Conservation (phyloP, 1,140 invertebrate genomes). For the Drosophila mayri region DNA sequence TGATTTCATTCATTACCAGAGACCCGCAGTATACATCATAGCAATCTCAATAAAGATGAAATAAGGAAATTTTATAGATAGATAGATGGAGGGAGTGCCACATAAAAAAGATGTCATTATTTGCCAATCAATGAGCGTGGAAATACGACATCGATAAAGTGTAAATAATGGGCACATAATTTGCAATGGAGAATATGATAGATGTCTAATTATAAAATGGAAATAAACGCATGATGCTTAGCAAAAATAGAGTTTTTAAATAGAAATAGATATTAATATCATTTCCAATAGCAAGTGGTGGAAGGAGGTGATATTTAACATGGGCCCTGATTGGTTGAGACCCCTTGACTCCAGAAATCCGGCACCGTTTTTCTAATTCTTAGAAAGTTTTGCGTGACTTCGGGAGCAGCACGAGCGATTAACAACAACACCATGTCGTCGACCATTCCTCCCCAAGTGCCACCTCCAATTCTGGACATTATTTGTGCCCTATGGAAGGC, state of each 20-base stretch:
- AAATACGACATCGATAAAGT: slow-evolving; percentile 32
- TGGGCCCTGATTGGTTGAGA: neutral
- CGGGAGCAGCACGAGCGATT: slow-evolving; percentile 62
- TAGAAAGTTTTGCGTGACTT: slow-evolving; percentile 36
- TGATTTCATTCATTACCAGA: slow-evolving; percentile 14
- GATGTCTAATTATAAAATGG: slow-evolving; percentile 16
- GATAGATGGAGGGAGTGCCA: slow-evolving; percentile 15
- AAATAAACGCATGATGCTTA: slow-evolving; percentile 1
- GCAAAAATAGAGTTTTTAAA: slow-evolving; percentile 8
- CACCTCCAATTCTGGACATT: slow-evolving; percentile 15
- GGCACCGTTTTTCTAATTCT: neutral
- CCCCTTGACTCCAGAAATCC: neutral
- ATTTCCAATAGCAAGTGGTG: neutral
- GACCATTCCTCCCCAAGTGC: neutral
- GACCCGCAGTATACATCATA: slow-evolving; percentile 53
- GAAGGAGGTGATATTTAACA: neutral
- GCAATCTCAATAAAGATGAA: slow-evolving; percentile 56
- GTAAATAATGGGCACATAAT: neutral
- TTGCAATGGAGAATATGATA: slow-evolving; percentile 6
- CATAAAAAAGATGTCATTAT: slow-evolving; percentile 61
- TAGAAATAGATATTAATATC: slow-evolving; percentile 2
- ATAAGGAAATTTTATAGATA: slow-evolving; percentile 13
- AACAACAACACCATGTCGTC: slow-evolving; percentile 52
- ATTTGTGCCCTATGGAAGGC: slow-evolving; percentile 63
- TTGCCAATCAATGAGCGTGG: slow-evolving; percentile 59